Percentiles rank a stretch among this genome's conserved stretches.
These are phyloP conservation scores for Thinocorus orbignyianus DNA, from an alignment of 2,113 vertebrate species.

Conservation along the genomic window DNA sequence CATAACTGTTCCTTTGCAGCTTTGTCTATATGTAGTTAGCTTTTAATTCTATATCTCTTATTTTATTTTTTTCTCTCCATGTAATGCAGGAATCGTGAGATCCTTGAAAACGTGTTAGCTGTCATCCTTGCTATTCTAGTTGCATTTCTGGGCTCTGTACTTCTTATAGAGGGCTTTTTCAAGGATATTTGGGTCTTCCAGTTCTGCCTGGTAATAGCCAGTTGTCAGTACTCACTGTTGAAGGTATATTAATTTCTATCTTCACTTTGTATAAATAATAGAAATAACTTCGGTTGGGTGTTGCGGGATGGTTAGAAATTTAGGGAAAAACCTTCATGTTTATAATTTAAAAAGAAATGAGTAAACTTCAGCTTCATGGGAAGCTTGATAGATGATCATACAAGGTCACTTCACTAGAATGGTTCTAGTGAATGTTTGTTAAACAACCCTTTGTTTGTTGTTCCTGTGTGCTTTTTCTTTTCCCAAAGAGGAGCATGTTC, in stretches of 20 bases:
- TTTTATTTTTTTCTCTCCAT: background rate
- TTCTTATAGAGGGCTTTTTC: conserved; percentile 96
- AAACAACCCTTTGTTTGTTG: background rate
- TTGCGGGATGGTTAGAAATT: background rate
- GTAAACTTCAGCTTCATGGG: background rate
- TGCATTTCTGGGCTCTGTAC: conserved; percentile 94
- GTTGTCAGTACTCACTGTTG: conserved; percentile 96
- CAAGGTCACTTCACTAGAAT: background rate
- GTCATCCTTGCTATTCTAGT: conserved; percentile 93
- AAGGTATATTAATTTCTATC: conserved; percentile 81
- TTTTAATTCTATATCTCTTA: background rate
- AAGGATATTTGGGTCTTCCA: conserved; percentile 99
- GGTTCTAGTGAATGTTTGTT: background rate
- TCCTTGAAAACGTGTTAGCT: conserved; percentile 93
- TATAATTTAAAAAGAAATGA: background rate
- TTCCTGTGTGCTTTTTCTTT: background rate
- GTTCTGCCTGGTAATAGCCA: conserved; percentile 98
- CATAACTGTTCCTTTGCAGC: background rate
- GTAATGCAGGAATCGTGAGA: conserved; percentile 88
- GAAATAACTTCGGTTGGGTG: background rate
- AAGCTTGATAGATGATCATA: background rate
- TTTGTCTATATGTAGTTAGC: background rate
- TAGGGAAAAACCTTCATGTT: background rate
- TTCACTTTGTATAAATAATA: background rate
- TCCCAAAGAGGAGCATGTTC: background rate